phyloP scores from a whole-genome alignment of 2,888 invertebrate species.

The Gisinianus flammeolus region DNA sequence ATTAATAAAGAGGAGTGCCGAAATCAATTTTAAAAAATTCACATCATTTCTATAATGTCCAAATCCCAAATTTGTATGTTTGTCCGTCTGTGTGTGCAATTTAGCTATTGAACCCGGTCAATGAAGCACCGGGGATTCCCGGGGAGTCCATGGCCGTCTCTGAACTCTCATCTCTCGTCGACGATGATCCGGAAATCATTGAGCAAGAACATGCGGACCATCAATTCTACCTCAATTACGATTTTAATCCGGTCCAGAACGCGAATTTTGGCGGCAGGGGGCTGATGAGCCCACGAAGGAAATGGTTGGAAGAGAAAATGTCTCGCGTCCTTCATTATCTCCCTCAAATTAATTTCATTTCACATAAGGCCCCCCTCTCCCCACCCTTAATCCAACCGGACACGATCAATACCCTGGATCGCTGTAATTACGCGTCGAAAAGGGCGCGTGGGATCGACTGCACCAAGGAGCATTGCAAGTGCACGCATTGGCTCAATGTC shows the following conservation, averaged over 20 bases:
- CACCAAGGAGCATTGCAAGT: constrained; percentile 76
- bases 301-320: too few species aligned
- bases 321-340: constrained; percentile 65
- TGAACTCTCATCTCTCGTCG: not conserved
- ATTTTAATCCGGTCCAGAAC: constrained; percentile 73
- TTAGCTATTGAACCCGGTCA: not conserved
- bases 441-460: constrained; percentile 68
- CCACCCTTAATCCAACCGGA: constrained; percentile 74
- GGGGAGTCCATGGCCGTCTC: not conserved
- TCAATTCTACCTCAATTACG: constrained; percentile 83
- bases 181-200: constrained; percentile 59
- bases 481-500: constrained; percentile 81
- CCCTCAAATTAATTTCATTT: constrained; percentile 85
- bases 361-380: constrained; percentile 68
- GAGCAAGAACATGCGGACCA: constrained; percentile 73
- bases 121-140: not conserved
- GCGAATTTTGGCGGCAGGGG: not conserved
- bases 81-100: too few species aligned
- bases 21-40: too few species aligned
- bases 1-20: too few species aligned
- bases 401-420: constrained; percentile 68
- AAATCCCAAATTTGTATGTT: too few species aligned
- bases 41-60: not conserved
- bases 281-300: not conserved
- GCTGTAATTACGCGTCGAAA: constrained; percentile 75